Evolutionary conservation across 37 sponge, comb jelly and placozoan genomes (phyloP), one percentile per base, ranked within the genome.

Genomic region (Agelas oroides): DNA sequence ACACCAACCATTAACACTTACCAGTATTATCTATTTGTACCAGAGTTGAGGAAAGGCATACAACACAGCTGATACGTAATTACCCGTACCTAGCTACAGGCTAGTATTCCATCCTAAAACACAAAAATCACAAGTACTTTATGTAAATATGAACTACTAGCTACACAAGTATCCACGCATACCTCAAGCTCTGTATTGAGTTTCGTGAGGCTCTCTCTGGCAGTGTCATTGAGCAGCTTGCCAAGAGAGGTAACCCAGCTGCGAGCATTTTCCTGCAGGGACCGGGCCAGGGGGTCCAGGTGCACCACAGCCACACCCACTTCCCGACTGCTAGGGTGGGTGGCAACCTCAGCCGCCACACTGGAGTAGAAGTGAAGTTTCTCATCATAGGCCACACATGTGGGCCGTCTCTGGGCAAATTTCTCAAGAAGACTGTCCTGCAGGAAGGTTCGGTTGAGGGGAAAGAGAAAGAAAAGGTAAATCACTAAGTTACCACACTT

Each of bases 211-310:
- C 75, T 83, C 16, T 79, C 80, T 36, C 71, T 80, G 30, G 96
- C 92, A 17, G 94, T 80, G 5, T 95, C 94, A 71, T 95, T 95
- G 55, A 94, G 90, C 24, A 81, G 69, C 91, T 94, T 85, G 24
- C 97, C 99, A 24, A 99, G 89, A 20, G 94, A 92, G 39, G 87
- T 86, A 63, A 99, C 94, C 99, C 99, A 99, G 39, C 79, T 65
- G 32, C 92, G 84, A 37, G 97, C 95, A 73, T 83, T 92, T n/a
- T 88, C 90, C 66, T 88, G 87, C 52, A 99, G 83, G 30, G 91
- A 69, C 17, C 67, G 62, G 64, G 94, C 88, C 20, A 99, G 89
- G 33, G 95, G 95, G n/a, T 81, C 92, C 70, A 97, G 76, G 53
- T 97, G 89, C 17, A 97, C 84, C 62, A 86, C 87, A 36, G 95